A percentile compares a stretch with the other conserved stretches of the same genome.
phyloP scores from a whole-genome alignment of 2,888 invertebrate genomes.

The Drosophila paracracens region DNA sequence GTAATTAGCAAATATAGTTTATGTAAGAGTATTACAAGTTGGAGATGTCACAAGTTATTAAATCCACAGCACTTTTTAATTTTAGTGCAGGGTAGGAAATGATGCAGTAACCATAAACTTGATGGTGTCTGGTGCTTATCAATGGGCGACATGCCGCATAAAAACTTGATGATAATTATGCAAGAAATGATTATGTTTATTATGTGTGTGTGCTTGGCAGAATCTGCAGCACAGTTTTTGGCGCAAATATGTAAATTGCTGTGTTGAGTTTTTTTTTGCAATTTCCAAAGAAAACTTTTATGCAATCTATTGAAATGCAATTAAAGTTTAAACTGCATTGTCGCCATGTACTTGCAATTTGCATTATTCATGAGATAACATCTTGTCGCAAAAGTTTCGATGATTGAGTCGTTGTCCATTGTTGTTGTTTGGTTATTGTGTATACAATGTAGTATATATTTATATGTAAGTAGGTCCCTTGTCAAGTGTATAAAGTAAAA shows the following conservation, averaged over 20 bases:
- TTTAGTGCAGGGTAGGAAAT: conserved; percentile 7
- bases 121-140: conserved; percentile 32
- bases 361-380: conserved; percentile 58
- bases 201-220: conserved; percentile 12
- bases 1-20: conserved; percentile 5
- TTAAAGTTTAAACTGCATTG: conserved; percentile 72
- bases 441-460: neutral
- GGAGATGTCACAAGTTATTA: neutral
- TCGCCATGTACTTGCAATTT: conserved; percentile 46
- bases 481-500: conserved; percentile 12
- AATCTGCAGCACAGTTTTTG: conserved; percentile 27
- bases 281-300: conserved; percentile 22
- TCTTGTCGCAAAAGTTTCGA: conserved; percentile 40
- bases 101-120: conserved; percentile 9
- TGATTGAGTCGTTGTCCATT: conserved; percentile 33
- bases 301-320: conserved; percentile 60
- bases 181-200: conserved; percentile 36
- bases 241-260: conserved; percentile 9
- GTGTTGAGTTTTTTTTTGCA: conserved; percentile 4
- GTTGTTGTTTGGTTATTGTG: conserved; percentile 11
- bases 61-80: neutral
- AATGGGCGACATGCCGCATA: conserved; percentile 27
- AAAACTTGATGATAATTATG: conserved; percentile 34
- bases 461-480: neutral
- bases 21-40: neutral